Percentiles rank a stretch among this genome's conserved stretches.
These are phyloP conservation scores for Melanotaenia duboulayi DNA, from an alignment of 2,113 vertebrate genomes.

Conservation along the genomic window DNA sequence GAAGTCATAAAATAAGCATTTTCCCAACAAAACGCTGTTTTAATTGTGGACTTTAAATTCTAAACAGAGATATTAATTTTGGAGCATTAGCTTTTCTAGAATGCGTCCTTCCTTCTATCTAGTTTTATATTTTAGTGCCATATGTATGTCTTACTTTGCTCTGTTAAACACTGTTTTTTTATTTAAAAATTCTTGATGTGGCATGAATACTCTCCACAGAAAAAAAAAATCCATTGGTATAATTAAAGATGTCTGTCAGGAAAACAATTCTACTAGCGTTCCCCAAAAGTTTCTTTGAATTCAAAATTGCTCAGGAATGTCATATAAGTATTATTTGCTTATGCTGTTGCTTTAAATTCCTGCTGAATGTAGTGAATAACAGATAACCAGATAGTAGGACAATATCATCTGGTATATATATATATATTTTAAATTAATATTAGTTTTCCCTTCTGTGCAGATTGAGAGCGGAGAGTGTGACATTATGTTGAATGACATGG, in stretches of 20 bases:
- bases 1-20: neutral
- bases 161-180: neutral
- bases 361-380: neutral
- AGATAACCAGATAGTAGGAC: slow-evolving; percentile 9
- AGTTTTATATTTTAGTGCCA: slow-evolving; percentile 27
- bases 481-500: neutral
- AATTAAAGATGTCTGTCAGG: neutral
- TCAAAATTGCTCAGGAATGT: neutral
- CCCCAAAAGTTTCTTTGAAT: neutral
- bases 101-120: slow-evolving; percentile 20
- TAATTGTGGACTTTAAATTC: neutral
- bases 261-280: neutral
- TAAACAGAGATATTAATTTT: slow-evolving; percentile 76
- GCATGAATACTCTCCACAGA: slow-evolving; percentile 7
- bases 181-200: slow-evolving; percentile 14
- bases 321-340: neutral
- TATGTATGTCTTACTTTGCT: slow-evolving; percentile 5
- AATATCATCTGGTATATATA: neutral
- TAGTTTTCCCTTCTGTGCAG: neutral
- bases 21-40: neutral
- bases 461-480: slow-evolving; percentile 3
- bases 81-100: slow-evolving; percentile 81
- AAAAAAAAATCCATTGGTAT: slow-evolving; percentile 1
- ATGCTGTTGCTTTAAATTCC: neutral
- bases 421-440: slow-evolving; percentile 22